These are phyloP conservation scores for Elachura formosa DNA, from an alignment of 2,113 vertebrate species.

Conservation along the genomic window DNA sequence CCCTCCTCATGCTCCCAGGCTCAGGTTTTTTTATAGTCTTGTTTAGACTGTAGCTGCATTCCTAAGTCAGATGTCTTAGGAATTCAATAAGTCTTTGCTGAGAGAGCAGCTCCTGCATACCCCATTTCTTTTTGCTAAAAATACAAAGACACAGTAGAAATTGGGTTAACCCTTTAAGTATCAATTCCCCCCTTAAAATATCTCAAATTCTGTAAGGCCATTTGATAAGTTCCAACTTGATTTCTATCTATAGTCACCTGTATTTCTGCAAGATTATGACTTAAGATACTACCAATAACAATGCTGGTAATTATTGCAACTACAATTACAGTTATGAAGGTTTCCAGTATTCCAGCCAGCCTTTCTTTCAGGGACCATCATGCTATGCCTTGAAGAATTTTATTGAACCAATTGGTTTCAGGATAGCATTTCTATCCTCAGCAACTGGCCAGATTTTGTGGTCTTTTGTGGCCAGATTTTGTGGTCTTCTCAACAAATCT, in stretches of 20 bases:
- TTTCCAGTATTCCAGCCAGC: not conserved
- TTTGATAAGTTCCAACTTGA: accelerated
- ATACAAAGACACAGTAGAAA: not conserved
- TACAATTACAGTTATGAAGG: not conserved
- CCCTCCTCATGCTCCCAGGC: not conserved
- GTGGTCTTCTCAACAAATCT: too few species aligned
- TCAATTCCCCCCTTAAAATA: not conserved
- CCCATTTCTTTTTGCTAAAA: not conserved
- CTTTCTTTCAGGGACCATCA: not conserved
- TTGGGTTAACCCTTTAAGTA: not conserved
- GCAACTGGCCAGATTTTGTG: not conserved
- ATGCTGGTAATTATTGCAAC: not conserved
- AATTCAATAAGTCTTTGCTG: not conserved
- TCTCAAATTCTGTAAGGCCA: not conserved
- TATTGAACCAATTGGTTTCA: not conserved
- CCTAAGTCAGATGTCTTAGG: not conserved
- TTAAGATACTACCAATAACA: not conserved
- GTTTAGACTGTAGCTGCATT: not conserved
- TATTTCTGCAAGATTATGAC: not conserved
- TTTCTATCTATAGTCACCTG: not conserved
- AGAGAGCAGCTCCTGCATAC: not conserved
- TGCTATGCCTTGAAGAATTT: not conserved
- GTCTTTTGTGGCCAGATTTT: not conserved
- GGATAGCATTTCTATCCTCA: not conserved
- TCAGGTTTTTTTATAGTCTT: not conserved